Evolutionary conservation across 2,797 vertebrate genomes (phyloP).

Genomic region (Microchirus variegatus): DNA sequence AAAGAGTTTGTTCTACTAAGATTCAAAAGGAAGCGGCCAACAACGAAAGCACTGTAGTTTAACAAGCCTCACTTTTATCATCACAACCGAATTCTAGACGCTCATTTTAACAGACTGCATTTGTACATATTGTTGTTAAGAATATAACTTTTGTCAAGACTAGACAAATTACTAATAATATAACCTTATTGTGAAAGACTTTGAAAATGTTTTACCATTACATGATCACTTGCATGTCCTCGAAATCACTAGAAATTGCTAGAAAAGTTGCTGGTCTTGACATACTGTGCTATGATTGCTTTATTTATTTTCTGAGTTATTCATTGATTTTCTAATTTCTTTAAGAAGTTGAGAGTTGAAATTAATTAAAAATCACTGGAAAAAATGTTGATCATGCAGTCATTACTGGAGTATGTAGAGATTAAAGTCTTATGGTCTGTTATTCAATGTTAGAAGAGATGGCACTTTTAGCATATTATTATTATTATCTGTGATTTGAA

Average conservation of each 20-base stretch:
- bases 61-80: constrained; percentile 40
- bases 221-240: no score
- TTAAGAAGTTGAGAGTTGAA: not conserved
- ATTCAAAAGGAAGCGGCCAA: constrained; percentile 28
- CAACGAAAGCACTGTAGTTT: constrained; percentile 43
- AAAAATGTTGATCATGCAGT: not conserved
- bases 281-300: no score
- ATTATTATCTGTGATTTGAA: constrained; percentile 3
- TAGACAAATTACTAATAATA: no score
- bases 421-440: not conserved
- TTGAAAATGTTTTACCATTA: no score
- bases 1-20: constrained; percentile 51
- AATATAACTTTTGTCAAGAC: not conserved
- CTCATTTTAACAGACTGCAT: not conserved
- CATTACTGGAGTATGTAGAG: not conserved
- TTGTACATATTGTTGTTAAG: not conserved
- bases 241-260: no score
- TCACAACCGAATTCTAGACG: constrained; percentile 45
- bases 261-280: no score
- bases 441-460: not conserved
- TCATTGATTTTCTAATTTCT: not conserved
- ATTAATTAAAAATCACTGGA: not conserved
- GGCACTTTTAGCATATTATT: not conserved
- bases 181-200: no score
- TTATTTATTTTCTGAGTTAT: no score